Percentiles rank a stretch among this genome's conserved stretches.
These are phyloP conservation scores for Herminia tarsipennalis DNA, from an alignment of 2,888 invertebrate species.

Conservation along the genomic window DNA sequence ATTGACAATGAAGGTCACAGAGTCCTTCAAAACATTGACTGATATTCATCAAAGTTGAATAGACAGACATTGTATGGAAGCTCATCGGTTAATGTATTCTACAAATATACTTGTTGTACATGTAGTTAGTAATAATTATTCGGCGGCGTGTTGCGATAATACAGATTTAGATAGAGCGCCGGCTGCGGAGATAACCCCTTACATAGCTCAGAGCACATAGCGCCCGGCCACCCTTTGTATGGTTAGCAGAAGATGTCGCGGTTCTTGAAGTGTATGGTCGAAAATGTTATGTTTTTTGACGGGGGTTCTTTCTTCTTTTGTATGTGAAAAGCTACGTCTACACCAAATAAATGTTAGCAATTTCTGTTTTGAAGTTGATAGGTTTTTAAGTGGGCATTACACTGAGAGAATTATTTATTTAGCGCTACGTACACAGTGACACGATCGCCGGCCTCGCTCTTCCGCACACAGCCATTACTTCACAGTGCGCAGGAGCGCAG, in stretches of 20 bases:
- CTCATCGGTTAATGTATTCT: conserved; percentile 22
- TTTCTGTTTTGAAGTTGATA: no score
- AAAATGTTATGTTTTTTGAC: no score
- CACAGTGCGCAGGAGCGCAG: no score
- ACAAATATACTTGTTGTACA: conserved; percentile 48
- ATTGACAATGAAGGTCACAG: neutral
- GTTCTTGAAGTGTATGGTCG: no score
- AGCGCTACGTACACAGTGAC: no score
- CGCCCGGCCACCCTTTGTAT: conserved; percentile 71
- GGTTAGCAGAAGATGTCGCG: conserved; percentile 43
- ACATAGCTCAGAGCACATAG: conserved; percentile 83
- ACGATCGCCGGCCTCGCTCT: no score
- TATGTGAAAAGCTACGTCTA: no score
- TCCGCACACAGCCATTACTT: no score
- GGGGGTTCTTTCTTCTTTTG: no score
- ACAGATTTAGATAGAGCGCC: conserved; percentile 83
- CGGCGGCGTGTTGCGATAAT: conserved; percentile 80
- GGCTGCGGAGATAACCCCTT: conserved; percentile 82
- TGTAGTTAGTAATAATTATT: conserved; percentile 83
- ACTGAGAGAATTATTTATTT: no score
- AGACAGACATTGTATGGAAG: conserved; percentile 11
- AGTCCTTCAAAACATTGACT: conserved; percentile 16
- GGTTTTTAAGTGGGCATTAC: no score
- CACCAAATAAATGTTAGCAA: no score
- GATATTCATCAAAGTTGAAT: conserved; percentile 26